Evolutionary conservation across 2,888 invertebrate species (phyloP), one percentile per base, ranked within the genome.

Genomic region (Campoplex nolae): DNA sequence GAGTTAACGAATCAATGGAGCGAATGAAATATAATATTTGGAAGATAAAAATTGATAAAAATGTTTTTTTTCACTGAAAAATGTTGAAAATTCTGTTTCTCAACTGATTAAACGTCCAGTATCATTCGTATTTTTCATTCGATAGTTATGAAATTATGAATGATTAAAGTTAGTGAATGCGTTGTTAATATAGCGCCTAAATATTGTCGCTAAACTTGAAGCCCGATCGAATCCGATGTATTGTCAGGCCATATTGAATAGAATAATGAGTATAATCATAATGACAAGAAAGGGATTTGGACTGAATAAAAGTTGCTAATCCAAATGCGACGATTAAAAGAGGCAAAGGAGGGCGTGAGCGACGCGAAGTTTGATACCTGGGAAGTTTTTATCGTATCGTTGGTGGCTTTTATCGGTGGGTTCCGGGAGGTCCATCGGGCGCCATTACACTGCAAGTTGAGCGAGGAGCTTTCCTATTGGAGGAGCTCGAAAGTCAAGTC

Each of bases 371-470:
- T 68, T 75, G 71, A 80, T 75, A 67, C 77, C 32, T 32, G 70
- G 23, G 65, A 58, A 32, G 38, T 16, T 82, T 82, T 82, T 82
- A 70, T 82, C 82, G 42, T 51, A 13, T 80, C 45, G 56, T 56
- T 70, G 70, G 28, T 28, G 73, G 74, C 48, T 73, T 85, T 87
- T 88, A 90, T 90, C 88, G 83, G 71, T 67, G 84, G 75, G 67
- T 56, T 84, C 74, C 82, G 88, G 89, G 84, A 84, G 85, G 78
- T 75, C 68, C 73, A 84, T 79, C 77, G 88, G 90, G 80, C 92
- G 92, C 92, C 92, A 92, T 92, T 91, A 91, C 89, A 85, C 82
- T 81, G 75, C 88, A 45, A 51, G 84, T 18, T 32, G 70, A 42
- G 58, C 77, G 74, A 62, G 51, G 28, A 48, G 76, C 16, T 16